A percentile compares a stretch with the other conserved stretches of the same genome.
phyloP scores from a whole-genome alignment of 1,140 invertebrate species.

The Solen grandis region DNA sequence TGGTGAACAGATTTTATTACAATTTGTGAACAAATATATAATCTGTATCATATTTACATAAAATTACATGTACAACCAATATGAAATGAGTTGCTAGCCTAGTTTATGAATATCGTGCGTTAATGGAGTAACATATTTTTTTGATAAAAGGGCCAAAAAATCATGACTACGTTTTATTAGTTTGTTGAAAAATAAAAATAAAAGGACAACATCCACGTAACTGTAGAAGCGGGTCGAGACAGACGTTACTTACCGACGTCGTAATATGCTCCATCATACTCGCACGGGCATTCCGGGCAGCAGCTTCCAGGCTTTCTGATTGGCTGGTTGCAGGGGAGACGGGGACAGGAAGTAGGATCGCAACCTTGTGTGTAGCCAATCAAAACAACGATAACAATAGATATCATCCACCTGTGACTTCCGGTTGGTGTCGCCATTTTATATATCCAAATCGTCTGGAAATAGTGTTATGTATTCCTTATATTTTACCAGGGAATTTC shows the following conservation, averaged over 20 bases:
- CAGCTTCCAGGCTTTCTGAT: not conserved
- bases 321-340: not conserved
- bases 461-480: too few relatives aligned
- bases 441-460: too few relatives aligned
- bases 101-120: not conserved
- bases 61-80: too few relatives aligned
- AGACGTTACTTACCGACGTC: not conserved
- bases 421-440: too few relatives aligned
- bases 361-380: too few relatives aligned
- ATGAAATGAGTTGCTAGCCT: too few relatives aligned
- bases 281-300: not conserved
- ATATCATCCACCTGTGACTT: too few relatives aligned
- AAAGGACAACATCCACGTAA: not conserved
- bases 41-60: too few relatives aligned
- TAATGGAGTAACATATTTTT: not conserved
- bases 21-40: too few relatives aligned
- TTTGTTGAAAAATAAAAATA: not conserved
- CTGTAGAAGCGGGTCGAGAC: not conserved
- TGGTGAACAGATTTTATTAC: too few relatives aligned
- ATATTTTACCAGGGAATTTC: too few relatives aligned
- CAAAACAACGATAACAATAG: too few relatives aligned
- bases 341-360: not conserved
- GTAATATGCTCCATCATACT: not conserved
- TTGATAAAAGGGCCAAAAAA: not conserved
- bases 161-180: not conserved